Evolutionary conservation across 2,113 vertebrate species (phyloP), one percentile per base, ranked within the genome.

Genomic region (Ramphastos sulfuratus): DNA sequence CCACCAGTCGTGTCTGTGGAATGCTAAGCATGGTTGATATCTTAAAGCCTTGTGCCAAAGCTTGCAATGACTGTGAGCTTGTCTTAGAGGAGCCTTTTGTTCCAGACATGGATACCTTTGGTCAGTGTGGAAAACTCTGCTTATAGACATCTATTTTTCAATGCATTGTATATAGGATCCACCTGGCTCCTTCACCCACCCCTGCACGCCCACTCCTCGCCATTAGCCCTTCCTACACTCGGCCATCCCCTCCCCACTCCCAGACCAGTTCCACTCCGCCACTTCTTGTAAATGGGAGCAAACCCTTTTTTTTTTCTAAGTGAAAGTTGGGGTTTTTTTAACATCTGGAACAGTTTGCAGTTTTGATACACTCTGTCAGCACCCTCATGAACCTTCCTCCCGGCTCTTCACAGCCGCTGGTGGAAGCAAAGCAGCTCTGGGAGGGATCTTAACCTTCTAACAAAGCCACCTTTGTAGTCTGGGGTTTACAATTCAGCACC

Each of bases 11-110:
- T 93, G 84, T 94, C 90, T 94, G 91, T 93, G 93, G 97, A 97
- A 98, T 97, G 97, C 97, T 97, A 85, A 96, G 98, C 98, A 98
- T 98, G 98, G 96, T 96, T 31, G 75, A 77, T 97, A 89, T 96
- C 97, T 95, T 97, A 97, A 95, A 96, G 92, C 94, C 72, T 94
- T 96, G 97, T 98, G 96, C 97, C 91, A 97, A 96, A 95, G 97
- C 98, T 97, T 98, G 96, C 97, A 74, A 90, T 97, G 97, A 89
- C 95, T 95, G 98, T 98, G 97, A 97, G 95, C 95, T 97, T 95
- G 97, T 97, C 96, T 97, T 96, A 96, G 95, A 98, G 94, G 96
- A 97, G 84, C 87, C 93, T 97, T 97, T 97, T 97, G 96, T 96
- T 96, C 96, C 46, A 95, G 96, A 97, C 95, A 94, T 96, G 94